Evolutionary conservation across 2,113 vertebrate genomes (phyloP), one percentile per base, ranked within the genome.

Genomic region (Ardeotis arabs): DNA sequence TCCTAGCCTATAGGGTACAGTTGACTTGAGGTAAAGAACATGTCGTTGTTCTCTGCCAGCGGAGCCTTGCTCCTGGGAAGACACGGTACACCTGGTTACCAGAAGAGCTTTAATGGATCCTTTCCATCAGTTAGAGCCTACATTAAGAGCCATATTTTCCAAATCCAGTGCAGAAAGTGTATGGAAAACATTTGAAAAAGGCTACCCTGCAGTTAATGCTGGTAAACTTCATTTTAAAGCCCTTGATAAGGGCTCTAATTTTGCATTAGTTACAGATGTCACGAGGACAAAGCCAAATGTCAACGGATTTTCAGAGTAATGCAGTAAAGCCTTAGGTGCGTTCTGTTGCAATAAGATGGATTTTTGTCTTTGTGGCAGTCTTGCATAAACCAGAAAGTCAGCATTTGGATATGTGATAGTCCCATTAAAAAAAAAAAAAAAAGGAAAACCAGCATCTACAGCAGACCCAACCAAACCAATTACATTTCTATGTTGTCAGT

Each of bases 21-120:
- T 93, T 96, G 84, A 81, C 44, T 35, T 64, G 63, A 96, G 83
- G 69, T 90, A 31, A 93, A 81, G 81, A 81, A 52, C 62, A 72
- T 85, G 39, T 55, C 58, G n/a, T 58, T 62, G 52, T n/a, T 84
- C 44, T 60, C 23, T 95, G 70, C 62, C 70, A 77, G 58, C 5
- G 10, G 64, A 90, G 59, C 22, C 8, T 52, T 64, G 45, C 66
- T 78, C 70, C 60, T 53, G 44, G 69, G 35, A 75, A 73, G 92
- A 72, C 3, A 60, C 24, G 60, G 45, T 68, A 35, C 35, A 64
- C 79, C 80, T 90, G 79, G 62, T 84, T 52, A 75, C 66, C 60
- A 94, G 93, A 67, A 92, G 55, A 79, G 45, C 14, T 89, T 84
- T 90, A 47, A 41, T 47, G 31, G 31, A 35, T 72, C 25, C 87